Conservation (phyloP, 2,888 invertebrate species). For the Auanema freiburgensis region DNA sequence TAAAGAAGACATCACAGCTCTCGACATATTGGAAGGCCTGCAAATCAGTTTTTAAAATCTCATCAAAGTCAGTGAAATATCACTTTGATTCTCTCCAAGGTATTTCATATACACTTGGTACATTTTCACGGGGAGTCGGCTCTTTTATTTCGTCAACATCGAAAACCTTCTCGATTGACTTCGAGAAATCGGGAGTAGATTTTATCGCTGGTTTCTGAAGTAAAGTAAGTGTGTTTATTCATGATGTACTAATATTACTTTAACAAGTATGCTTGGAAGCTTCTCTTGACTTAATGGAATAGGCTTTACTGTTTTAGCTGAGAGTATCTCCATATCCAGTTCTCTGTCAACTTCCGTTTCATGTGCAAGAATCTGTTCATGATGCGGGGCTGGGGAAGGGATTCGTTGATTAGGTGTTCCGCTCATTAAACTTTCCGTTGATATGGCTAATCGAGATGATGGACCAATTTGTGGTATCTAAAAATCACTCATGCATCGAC, state of each 20-base stretch:
- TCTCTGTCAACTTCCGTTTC: neutral
- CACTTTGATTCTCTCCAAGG: slow-evolving; percentile 20
- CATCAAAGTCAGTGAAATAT: neutral
- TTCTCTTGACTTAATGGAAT: too few relatives aligned
- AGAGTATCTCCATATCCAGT: slow-evolving; percentile 1
- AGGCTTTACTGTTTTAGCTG: neutral
- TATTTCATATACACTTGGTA: slow-evolving; percentile 9
- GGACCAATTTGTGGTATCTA: neutral
- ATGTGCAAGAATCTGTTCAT: too few relatives aligned
- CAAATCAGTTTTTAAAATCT: neutral
- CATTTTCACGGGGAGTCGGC: slow-evolving; percentile 12
- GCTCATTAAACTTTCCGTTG: too few relatives aligned
- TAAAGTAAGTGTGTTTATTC: neutral
- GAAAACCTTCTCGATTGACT: neutral
- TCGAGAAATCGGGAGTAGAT: neutral
- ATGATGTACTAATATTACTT: too few relatives aligned
- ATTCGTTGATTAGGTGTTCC: too few relatives aligned
- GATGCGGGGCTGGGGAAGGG: too few relatives aligned
- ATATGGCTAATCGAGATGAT: too few relatives aligned
- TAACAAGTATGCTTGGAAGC: too few relatives aligned
- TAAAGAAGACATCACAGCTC: too few relatives aligned
- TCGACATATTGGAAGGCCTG: neutral
- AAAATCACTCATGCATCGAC: too few relatives aligned
- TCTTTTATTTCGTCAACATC: slow-evolving; percentile 1
- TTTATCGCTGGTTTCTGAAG: neutral